Conservation (phyloP, 2,888 invertebrate species). For the Alcis repandata region DNA sequence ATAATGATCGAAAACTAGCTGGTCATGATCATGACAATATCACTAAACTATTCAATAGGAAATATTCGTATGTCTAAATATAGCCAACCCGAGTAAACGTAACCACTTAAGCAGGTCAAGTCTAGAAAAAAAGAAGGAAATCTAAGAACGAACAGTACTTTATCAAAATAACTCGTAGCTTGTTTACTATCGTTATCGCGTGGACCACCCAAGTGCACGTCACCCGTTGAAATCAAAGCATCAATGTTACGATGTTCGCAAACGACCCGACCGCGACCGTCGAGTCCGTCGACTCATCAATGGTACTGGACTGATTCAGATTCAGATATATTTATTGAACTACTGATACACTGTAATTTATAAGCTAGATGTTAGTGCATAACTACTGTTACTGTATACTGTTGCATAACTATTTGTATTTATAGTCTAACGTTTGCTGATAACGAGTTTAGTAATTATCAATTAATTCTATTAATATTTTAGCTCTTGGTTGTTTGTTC, state of each 20-base stretch:
- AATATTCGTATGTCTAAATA: too few relatives aligned
- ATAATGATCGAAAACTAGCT: too few relatives aligned
- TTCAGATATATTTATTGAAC: too few relatives aligned
- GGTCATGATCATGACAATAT: too few relatives aligned
- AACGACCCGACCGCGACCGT: slow-evolving; percentile 23
- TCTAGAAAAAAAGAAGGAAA: neutral
- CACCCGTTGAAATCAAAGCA: slow-evolving; percentile 16
- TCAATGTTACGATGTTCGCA: slow-evolving; percentile 26
- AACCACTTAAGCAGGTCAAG: too few relatives aligned
- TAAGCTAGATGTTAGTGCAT: too few relatives aligned
- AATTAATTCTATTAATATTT: neutral
- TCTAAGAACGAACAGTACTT: neutral
- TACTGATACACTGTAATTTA: too few relatives aligned
- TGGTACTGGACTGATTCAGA: too few relatives aligned
- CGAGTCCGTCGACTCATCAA: slow-evolving; percentile 27
- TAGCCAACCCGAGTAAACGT: too few relatives aligned
- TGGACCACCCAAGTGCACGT: slow-evolving; percentile 37
- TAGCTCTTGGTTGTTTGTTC: neutral
- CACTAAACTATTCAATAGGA: too few relatives aligned
- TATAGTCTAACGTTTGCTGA: slow-evolving; percentile 32
- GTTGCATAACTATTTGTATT: slow-evolving; percentile 29
- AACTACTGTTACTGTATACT: too few relatives aligned
- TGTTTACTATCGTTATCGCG: slow-evolving; percentile 13
- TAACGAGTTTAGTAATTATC: slow-evolving; percentile 44
- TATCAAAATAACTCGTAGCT: neutral